Evolutionary conservation across 2,888 invertebrate genomes (phyloP).

Genomic region (Amiota mariae): DNA sequence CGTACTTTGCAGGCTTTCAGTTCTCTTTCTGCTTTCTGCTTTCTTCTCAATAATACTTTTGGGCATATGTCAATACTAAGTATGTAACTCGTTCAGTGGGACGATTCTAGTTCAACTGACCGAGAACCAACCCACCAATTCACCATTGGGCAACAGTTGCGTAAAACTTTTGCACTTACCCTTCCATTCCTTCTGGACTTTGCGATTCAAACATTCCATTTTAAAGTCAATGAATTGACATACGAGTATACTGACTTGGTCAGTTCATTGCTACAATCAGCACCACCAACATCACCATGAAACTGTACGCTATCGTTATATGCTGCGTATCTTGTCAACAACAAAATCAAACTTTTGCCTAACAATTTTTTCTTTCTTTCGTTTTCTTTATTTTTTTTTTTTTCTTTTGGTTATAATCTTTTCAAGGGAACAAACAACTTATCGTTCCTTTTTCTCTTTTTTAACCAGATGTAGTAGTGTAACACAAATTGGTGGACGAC

Average conservation of each 20-base stretch:
- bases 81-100: conserved; percentile 58
- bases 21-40: conserved; percentile 17
- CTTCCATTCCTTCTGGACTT: not conserved
- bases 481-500: no score
- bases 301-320: not conserved
- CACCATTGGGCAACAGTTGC: conserved; percentile 8
- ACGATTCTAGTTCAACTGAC: conserved; percentile 2
- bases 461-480: not conserved
- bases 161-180: not conserved
- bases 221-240: conserved; percentile 41
- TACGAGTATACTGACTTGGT: not conserved
- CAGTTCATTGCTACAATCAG: no score
- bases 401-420: not conserved
- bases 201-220: conserved; percentile 42
- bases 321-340: conserved; percentile 11
- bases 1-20: conserved; percentile 18
- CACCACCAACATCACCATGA: no score
- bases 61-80: conserved; percentile 62
- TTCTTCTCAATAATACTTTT: conserved; percentile 43
- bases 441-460: not conserved
- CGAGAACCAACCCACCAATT: no score
- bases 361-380: not conserved
- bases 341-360: conserved; percentile 12
- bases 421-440: not conserved
- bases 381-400: not conserved